Evolutionary conservation across 2,888 invertebrate species (phyloP), one percentile per base, ranked within the genome.

Genomic region (Tenthredo mesomela): DNA sequence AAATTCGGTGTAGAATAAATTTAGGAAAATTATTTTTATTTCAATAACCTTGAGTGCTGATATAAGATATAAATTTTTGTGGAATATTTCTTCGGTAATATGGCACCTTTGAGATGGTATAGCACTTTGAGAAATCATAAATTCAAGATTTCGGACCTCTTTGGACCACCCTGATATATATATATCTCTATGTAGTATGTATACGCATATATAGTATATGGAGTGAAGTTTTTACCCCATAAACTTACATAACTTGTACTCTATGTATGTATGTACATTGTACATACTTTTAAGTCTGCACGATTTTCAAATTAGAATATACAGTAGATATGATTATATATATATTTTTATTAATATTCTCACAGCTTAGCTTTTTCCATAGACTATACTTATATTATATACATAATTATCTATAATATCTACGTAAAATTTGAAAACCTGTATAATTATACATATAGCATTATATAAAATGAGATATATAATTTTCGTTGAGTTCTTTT

Each of bases 361-460:
- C 89, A 89, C 88, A 70, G 89, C 89, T 89, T 89, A 89, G 89
- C 89, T 89, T 89, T 85, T 89, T 83, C 85, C 87, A 87, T 86
- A 88, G 61, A 88, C 12, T 37, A 37, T 33, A 37, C 7, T 1
- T 37, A 37, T 4, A 2, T 25, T 25, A 61, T 61, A 61, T 21
- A 61, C n/a, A 18, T 54, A 54, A 7, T n/a, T 54, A 54, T 6
- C 10, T 61, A 25, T 25, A 61, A 61, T 61, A 70, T 70, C 33
- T 37, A 67, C n/a, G 37, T 37, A 70, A n/a, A 70, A 37, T 37
- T 70, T 70, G 25, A 61, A 21, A 25, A 25, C 25, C 25, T 37
- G 9, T 70, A n/a, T 70, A n/a, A n/a, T 29, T 12, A 67, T 29
- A 15, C 67, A 67, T 65, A n/a, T 29, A 29, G 29, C 29, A 29